Evolutionary conservation across 1,140 invertebrate species (phyloP).

Genomic region (Polypedilum pembai): DNA sequence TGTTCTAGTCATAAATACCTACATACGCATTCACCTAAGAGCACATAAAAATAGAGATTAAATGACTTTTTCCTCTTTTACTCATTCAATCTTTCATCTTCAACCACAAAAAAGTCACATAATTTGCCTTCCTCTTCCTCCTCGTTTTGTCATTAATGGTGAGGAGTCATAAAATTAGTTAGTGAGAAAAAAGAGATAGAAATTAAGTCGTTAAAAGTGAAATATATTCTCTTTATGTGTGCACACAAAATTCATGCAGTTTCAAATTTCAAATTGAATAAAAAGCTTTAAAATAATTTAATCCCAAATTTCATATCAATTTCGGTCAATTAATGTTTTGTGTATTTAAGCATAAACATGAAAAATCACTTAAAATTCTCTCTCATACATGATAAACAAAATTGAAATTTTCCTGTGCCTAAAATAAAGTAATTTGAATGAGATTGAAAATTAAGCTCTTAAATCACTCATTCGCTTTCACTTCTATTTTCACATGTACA

Average conservation of each 20-base stretch:
- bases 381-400: not conserved
- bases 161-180: not conserved
- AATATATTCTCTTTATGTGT: no score
- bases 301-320: not conserved
- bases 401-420: not conserved
- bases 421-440: not conserved
- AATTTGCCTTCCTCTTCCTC: not conserved
- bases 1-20: no score
- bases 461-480: not conserved
- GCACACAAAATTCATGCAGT: not conserved
- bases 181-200: not conserved
- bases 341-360: not conserved
- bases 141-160: not conserved
- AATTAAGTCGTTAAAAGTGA: no score
- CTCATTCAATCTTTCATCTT: not conserved
- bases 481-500: no score
- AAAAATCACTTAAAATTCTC: not conserved
- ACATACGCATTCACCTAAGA: not conserved
- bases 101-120: not conserved
- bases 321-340: not conserved
- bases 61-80: constrained; percentile 1
- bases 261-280: not conserved
- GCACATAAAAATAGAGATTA: not conserved
- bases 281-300: not conserved
- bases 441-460: not conserved